phyloP scores from a whole-genome alignment of 23 tunicate species.

The Halocynthia aurantium region DNA sequence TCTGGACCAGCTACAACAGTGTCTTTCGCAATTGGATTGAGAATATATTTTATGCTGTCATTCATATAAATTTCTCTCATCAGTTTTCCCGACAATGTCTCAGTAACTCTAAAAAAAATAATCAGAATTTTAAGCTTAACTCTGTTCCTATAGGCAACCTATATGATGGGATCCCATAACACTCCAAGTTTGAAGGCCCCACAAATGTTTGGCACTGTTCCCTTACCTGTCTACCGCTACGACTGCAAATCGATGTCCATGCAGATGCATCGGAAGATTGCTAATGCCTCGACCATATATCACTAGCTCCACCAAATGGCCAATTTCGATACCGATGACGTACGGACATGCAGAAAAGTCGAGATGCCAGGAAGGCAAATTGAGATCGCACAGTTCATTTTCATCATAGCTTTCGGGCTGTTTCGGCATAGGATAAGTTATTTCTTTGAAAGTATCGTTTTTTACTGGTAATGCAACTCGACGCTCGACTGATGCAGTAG shows the following conservation, averaged over 20 bases:
- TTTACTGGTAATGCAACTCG: conserved; percentile 70
- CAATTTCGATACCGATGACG: conserved; percentile 33
- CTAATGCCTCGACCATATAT: conserved; percentile 77
- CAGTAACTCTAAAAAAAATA: no score
- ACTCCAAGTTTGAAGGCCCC: no score
- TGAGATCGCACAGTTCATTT: conserved; percentile 33
- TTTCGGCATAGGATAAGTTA: conserved; percentile 48
- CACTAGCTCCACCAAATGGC: conserved; percentile 65
- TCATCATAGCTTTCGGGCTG: conserved; percentile 38
- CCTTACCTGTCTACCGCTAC: conserved; percentile 82
- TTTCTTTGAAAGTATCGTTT: conserved; percentile 43
- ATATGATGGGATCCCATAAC: no score
- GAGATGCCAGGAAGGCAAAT: background rate
- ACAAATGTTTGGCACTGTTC: no score
- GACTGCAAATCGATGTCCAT: conserved; percentile 82
- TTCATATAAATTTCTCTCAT: no score
- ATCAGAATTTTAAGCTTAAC: no score
- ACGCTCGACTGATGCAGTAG: conserved; percentile 47
- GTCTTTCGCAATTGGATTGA: no score
- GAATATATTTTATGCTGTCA: no score
- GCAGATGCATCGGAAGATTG: conserved; percentile 94
- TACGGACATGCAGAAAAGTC: conserved; percentile 45
- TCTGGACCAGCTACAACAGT: no score
- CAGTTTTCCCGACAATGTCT: no score
- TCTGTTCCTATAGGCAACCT: no score